phyloP scores from a whole-genome alignment of 2,888 invertebrate species.

The Aphelenchoides bicaudatus region DNA sequence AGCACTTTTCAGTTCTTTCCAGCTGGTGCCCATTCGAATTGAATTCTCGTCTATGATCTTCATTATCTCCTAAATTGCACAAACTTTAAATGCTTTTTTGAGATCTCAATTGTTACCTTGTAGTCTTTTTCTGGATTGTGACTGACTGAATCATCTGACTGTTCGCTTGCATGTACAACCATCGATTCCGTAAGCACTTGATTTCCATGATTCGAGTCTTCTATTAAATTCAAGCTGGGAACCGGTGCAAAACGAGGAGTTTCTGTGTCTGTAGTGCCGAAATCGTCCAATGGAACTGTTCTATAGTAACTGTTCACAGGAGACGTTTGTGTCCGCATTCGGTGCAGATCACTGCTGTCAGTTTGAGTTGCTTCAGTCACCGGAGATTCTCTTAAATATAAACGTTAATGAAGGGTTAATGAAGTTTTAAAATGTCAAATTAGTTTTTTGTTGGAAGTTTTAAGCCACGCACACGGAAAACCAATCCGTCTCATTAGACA shows the following conservation, averaged over 20 bases:
- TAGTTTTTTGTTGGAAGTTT: too few relatives aligned
- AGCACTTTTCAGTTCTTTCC: constrained; percentile 28
- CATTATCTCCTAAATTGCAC: too few relatives aligned
- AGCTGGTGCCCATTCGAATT: constrained; percentile 24
- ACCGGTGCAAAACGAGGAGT: too few relatives aligned
- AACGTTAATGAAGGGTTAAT: too few relatives aligned
- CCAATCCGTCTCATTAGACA: too few relatives aligned
- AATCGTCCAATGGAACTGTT: constrained; percentile 39
- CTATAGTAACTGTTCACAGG: constrained; percentile 31
- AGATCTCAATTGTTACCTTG: constrained; percentile 21
- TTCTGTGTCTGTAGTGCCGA: constrained; percentile 15
- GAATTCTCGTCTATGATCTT: constrained; percentile 9
- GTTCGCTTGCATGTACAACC: constrained; percentile 19
- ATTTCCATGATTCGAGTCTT: background rate
- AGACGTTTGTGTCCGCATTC: constrained; percentile 1
- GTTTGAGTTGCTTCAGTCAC: constrained; percentile 8
- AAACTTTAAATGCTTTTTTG: background rate
- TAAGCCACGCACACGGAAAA: too few relatives aligned
- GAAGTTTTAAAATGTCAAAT: too few relatives aligned
- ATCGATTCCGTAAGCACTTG: constrained; percentile 19
- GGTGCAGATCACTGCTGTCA: constrained; percentile 1
- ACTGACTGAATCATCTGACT: too few relatives aligned
- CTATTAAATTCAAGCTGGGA: too few relatives aligned
- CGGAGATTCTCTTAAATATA: too few relatives aligned
- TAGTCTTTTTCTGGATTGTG: constrained; percentile 28